A percentile compares a stretch with the other conserved stretches of the same genome.
phyloP scores from a whole-genome alignment of 2,113 vertebrate species.

The Garra rufa region DNA sequence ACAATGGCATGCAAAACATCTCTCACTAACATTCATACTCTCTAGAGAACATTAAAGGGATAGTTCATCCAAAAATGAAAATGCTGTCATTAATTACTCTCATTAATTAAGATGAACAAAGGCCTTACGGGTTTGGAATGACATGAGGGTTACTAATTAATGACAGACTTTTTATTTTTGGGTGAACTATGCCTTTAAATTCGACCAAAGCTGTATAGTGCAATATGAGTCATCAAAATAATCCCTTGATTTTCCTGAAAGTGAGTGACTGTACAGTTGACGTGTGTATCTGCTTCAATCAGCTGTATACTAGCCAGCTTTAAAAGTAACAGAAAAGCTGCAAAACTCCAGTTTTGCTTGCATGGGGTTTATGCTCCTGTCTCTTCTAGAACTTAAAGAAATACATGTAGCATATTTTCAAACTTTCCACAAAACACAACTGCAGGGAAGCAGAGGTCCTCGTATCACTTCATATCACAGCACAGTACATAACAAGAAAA shows the following conservation, averaged over 20 bases:
- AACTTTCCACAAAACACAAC: background rate
- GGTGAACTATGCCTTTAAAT: too few relatives aligned
- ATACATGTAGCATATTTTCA: background rate
- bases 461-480: conserved; percentile 1
- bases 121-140: too few relatives aligned
- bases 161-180: too few relatives aligned
- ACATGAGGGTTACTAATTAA: too few relatives aligned
- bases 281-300: background rate
- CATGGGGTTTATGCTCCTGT: background rate
- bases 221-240: background rate
- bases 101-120: too few relatives aligned
- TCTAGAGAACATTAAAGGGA: background rate
- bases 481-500: conserved; percentile 9
- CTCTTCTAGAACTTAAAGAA: background rate
- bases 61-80: too few relatives aligned
- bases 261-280: background rate
- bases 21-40: background rate
- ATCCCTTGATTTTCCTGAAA: background rate
- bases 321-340: background rate
- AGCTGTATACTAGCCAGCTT: background rate
- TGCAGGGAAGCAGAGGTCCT: background rate
- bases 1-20: background rate
- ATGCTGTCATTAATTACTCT: too few relatives aligned
- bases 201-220: background rate
- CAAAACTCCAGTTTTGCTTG: background rate